phyloP scores from a whole-genome alignment of 2,797 vertebrate species.

The Urophycis tenuis region DNA sequence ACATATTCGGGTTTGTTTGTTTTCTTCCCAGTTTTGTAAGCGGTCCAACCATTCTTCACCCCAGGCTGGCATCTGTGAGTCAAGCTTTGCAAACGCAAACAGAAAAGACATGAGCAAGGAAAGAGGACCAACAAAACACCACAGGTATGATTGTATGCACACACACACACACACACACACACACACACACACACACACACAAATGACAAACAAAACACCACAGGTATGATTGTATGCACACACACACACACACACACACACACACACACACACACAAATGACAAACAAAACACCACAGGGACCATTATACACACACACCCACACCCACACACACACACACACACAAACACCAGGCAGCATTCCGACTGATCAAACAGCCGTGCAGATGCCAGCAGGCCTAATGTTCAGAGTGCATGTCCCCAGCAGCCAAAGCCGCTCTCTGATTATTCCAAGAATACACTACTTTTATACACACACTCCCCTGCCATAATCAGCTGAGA shows the following conservation, averaged over 20 bases:
- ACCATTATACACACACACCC: no score
- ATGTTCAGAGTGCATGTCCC: not conserved
- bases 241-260: no score
- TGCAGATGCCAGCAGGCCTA: not conserved
- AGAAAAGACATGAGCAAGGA: slow-evolving; percentile 17
- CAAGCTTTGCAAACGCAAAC: slow-evolving; percentile 48
- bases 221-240: not conserved
- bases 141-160: slow-evolving; percentile 50
- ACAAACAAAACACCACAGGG: no score
- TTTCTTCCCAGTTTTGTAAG: slow-evolving; percentile 60
- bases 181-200: not conserved
- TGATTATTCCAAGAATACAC: slow-evolving; percentile 30
- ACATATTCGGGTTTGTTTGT: not conserved
- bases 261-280: no score
- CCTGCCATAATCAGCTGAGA: slow-evolving; percentile 36
- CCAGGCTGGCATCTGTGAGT: slow-evolving; percentile 47
- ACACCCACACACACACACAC: no score
- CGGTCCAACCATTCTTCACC: slow-evolving; percentile 37
- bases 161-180: slow-evolving; percentile 2
- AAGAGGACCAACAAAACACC: slow-evolving; percentile 52
- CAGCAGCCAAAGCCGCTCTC: not conserved
- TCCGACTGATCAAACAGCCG: not conserved
- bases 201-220: no score
- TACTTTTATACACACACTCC: slow-evolving; percentile 21
- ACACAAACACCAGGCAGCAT: not conserved